phyloP scores from a whole-genome alignment of 1,140 invertebrate genomes.

The Aphaenogaster rudis region DNA sequence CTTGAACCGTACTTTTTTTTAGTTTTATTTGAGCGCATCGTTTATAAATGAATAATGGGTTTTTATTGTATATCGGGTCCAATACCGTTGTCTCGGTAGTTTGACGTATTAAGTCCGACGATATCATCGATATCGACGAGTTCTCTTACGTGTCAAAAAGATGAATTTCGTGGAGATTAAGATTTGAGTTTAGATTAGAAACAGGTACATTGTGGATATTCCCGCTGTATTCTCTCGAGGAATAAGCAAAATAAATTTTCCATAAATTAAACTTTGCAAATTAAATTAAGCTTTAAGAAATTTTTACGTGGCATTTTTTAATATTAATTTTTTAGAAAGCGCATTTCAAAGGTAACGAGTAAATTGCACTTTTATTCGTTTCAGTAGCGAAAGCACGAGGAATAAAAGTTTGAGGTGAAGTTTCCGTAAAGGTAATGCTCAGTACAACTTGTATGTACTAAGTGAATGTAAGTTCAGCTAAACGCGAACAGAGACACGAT shows the following conservation, averaged over 20 bases:
- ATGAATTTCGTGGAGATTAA: not conserved
- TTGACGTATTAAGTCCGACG: not conserved
- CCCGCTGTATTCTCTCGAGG: not conserved
- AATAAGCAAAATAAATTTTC: conserved; percentile 11
- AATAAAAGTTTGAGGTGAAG: conserved; percentile 26
- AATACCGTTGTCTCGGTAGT: not conserved
- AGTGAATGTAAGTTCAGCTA: conserved; percentile 17
- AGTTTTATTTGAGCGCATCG: not conserved
- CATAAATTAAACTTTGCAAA: not conserved
- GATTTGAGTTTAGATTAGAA: not conserved
- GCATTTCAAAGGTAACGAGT: not conserved
- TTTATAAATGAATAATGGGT: not conserved
- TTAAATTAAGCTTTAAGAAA: not conserved
- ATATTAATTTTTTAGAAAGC: not conserved
- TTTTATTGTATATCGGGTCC: not conserved
- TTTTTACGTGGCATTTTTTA: not conserved
- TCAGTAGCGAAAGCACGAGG: not conserved
- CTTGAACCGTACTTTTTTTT: not conserved
- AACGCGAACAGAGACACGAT: conserved; percentile 35
- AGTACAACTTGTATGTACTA: not conserved
- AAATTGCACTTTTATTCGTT: not conserved
- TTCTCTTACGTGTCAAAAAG: not conserved
- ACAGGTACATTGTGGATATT: not conserved
- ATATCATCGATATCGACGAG: not conserved
- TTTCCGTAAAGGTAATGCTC: conserved; percentile 7